These are phyloP conservation scores for Bombus waltoni DNA, from an alignment of 1,140 invertebrate species.

Conservation along the genomic window DNA sequence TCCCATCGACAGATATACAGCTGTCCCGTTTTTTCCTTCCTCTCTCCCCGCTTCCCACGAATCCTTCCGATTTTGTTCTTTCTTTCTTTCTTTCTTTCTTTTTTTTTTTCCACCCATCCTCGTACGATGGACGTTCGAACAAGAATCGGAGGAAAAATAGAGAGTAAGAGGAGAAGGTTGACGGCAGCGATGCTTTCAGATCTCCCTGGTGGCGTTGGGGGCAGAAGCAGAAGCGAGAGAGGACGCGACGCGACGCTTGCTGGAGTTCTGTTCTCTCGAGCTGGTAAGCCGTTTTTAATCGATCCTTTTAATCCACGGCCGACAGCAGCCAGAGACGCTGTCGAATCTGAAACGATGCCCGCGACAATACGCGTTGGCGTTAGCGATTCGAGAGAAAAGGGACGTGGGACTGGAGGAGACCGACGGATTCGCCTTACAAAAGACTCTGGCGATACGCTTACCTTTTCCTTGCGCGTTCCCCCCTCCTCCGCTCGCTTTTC, in stretches of 20 bases:
- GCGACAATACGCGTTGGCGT: slow-evolving; percentile 35
- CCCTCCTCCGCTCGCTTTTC: slow-evolving; percentile 28
- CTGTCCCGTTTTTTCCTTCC: slow-evolving; percentile 10
- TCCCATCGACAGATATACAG: slow-evolving; percentile 16
- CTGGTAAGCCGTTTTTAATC: slow-evolving; percentile 73
- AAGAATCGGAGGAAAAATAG: not conserved
- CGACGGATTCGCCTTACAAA: slow-evolving; percentile 38
- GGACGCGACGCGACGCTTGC: slow-evolving; percentile 69
- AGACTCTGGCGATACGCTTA: slow-evolving; percentile 26
- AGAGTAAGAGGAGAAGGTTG: not conserved
- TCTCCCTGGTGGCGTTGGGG: slow-evolving; percentile 72
- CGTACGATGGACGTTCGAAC: not conserved
- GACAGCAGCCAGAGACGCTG: slow-evolving; percentile 20
- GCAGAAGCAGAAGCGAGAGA: slow-evolving; percentile 73
- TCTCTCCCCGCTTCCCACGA: not conserved
- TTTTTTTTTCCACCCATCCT: not conserved
- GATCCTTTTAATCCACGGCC: slow-evolving; percentile 41
- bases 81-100: too few relatives aligned
- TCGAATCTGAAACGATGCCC: not conserved
- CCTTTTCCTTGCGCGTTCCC: not conserved
- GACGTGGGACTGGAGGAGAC: slow-evolving; percentile 22
- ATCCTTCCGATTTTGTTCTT: not conserved
- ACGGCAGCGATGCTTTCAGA: slow-evolving; percentile 56
- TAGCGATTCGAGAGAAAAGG: slow-evolving; percentile 42
- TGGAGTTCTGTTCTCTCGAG: slow-evolving; percentile 74